Conservation (phyloP, 2,113 vertebrate species). For the Hippocampus comes region DNA sequence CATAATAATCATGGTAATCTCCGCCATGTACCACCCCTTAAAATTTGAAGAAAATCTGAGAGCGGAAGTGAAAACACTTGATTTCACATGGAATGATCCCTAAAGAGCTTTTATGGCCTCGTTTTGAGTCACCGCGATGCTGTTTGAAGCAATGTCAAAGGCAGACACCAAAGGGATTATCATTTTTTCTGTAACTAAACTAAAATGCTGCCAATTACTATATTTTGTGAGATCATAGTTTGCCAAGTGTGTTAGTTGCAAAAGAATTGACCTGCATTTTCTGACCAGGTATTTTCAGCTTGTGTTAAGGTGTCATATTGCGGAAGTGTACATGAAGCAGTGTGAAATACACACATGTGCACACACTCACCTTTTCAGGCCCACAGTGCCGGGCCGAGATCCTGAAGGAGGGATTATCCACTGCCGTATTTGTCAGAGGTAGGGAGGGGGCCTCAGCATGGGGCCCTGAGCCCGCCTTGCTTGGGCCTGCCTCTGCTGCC, state of each 20-base stretch:
- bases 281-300: not conserved
- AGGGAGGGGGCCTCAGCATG: constrained; percentile 73
- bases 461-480: constrained; percentile 59
- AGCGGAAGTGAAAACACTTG: not conserved
- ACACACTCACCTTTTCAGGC: constrained; percentile 51
- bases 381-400: constrained; percentile 69
- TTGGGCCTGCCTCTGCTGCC: constrained; percentile 75
- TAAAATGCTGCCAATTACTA: not conserved
- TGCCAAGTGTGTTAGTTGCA: not conserved
- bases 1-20: no score
- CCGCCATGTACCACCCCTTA: no score
- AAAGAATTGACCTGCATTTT: not conserved
- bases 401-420: constrained; percentile 71
- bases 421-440: constrained; percentile 73
- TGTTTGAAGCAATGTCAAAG: not conserved
- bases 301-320: constrained; percentile 20
- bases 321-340: no score
- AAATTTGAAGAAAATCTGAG: not conserved
- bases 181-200: not conserved
- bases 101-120: not conserved
- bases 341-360: constrained; percentile 11
- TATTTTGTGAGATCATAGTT: not conserved
- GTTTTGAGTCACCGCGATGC: not conserved
- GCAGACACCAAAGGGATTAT: not conserved
- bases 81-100: not conserved